Evolutionary conservation across 2,888 invertebrate genomes (phyloP).

Genomic region (Amphimallon solstitiale): DNA sequence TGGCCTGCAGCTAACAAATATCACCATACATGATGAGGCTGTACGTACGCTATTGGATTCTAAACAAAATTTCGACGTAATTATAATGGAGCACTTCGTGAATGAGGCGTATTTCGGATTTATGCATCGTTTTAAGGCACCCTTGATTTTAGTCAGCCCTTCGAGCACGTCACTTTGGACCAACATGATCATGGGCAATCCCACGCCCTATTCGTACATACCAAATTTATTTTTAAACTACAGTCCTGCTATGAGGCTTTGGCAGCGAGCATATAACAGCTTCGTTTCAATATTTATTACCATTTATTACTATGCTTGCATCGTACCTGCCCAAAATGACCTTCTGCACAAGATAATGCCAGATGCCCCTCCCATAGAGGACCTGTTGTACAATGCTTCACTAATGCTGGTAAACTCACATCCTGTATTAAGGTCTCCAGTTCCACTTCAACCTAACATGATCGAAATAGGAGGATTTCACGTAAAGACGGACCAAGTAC

Average conservation of each 20-base stretch:
- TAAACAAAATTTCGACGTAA: slow-evolving; percentile 56
- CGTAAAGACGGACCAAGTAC: slow-evolving; percentile 47
- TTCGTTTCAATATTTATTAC: slow-evolving; percentile 55
- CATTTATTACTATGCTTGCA: slow-evolving; percentile 49
- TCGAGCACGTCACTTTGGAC: slow-evolving; percentile 44
- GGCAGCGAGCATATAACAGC: slow-evolving; percentile 66
- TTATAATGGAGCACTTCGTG: slow-evolving; percentile 61
- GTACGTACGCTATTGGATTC: slow-evolving; percentile 44
- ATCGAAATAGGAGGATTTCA: slow-evolving; percentile 70
- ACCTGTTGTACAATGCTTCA: slow-evolving; percentile 50
- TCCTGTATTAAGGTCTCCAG: slow-evolving; percentile 63
- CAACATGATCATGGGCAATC: slow-evolving; percentile 61
- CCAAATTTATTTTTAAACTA: slow-evolving; percentile 62
- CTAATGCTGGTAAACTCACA: slow-evolving; percentile 60
- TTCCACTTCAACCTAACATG: slow-evolving; percentile 67
- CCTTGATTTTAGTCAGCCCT: slow-evolving; percentile 57
- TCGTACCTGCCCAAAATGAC: slow-evolving; percentile 47
- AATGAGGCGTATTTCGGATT: slow-evolving; percentile 62
- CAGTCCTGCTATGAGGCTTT: slow-evolving; percentile 63
- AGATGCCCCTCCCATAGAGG: slow-evolving; percentile 48
- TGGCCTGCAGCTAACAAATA: background rate
- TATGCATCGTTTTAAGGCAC: slow-evolving; percentile 53
- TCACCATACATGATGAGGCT: background rate
- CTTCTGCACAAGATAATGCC: slow-evolving; percentile 53
- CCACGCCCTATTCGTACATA: slow-evolving; percentile 64